These are phyloP conservation scores for Hydrolagus colliei DNA, from an alignment of 2,797 vertebrate genomes.

Conservation along the genomic window DNA sequence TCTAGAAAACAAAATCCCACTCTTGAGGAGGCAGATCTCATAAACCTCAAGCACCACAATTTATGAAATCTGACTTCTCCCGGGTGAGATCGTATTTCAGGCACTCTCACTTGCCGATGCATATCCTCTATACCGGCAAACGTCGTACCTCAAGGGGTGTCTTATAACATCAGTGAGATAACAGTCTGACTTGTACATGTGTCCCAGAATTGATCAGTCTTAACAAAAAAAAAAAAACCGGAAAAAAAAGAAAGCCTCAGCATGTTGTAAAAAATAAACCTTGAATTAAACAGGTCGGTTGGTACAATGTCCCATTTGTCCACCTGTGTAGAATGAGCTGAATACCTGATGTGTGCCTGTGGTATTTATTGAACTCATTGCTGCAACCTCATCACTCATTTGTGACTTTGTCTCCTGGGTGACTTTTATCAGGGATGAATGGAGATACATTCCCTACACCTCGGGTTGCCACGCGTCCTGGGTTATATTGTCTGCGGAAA, in stretches of 20 bases:
- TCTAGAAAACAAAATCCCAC: not conserved
- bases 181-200: slow-evolving; percentile 18
- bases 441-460: slow-evolving; percentile 22
- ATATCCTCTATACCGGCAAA: not conserved
- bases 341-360: slow-evolving; percentile 25
- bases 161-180: not conserved
- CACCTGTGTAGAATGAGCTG: slow-evolving; percentile 13
- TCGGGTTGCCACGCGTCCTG: slow-evolving; percentile 14
- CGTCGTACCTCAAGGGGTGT: not conserved
- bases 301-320: not conserved
- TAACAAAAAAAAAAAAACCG: not conserved
- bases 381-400: slow-evolving; percentile 17
- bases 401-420: slow-evolving; percentile 26
- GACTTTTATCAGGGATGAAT: slow-evolving; percentile 24
- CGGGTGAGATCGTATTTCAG: not conserved
- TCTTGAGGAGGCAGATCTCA: not conserved
- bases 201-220: not conserved
- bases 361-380: slow-evolving; percentile 27
- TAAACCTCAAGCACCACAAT: not conserved
- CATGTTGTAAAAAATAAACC: slow-evolving; percentile 14
- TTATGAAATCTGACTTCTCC: not conserved
- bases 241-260: slow-evolving; percentile 12
- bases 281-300: slow-evolving; percentile 12
- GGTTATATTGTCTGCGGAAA: slow-evolving; percentile 21
- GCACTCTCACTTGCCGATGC: not conserved